Percentiles rank a stretch among this genome's conserved stretches.
Evolutionary conservation across 2,113 vertebrate species (phyloP).

Genomic region (Melanocharis versteri): DNA sequence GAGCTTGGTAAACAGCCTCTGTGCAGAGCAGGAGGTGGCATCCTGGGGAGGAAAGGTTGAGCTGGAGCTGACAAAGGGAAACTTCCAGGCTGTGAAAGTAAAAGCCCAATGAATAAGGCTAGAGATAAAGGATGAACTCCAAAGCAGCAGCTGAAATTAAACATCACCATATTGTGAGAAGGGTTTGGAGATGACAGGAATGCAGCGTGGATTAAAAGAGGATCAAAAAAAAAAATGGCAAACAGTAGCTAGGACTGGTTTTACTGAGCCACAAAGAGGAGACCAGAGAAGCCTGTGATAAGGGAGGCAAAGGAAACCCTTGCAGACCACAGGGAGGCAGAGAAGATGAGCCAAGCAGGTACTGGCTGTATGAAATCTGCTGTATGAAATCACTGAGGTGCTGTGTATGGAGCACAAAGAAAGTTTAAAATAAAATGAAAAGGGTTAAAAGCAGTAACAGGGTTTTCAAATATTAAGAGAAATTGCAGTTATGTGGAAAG

Average conservation of each 20-base stretch:
- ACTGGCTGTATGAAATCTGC: not conserved
- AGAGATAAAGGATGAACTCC: not conserved
- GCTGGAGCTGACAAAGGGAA: not conserved
- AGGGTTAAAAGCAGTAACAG: not conserved
- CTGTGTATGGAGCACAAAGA: not conserved
- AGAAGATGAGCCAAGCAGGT: not conserved
- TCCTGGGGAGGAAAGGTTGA: not conserved
- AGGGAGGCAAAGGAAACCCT: not conserved
- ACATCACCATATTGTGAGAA: not conserved
- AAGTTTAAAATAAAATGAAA: not conserved
- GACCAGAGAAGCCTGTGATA: not conserved
- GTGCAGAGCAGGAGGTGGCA: not conserved
- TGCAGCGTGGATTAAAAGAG: not conserved
- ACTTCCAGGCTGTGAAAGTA: not conserved
- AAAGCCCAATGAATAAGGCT: not conserved
- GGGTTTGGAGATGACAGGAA: not conserved
- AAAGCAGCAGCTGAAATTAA: not conserved
- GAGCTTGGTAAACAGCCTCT: not conserved
- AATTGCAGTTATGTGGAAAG: not conserved
- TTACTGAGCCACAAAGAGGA: not conserved
- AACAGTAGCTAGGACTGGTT: not conserved
- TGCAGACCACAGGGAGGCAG: not conserved
- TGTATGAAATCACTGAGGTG: not conserved
- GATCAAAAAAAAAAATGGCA: not conserved
- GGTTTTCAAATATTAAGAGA: not conserved